Evolutionary conservation across 2,888 invertebrate species (phyloP), one percentile per base, ranked within the genome.

Genomic region (Hypercompe scribonia): DNA sequence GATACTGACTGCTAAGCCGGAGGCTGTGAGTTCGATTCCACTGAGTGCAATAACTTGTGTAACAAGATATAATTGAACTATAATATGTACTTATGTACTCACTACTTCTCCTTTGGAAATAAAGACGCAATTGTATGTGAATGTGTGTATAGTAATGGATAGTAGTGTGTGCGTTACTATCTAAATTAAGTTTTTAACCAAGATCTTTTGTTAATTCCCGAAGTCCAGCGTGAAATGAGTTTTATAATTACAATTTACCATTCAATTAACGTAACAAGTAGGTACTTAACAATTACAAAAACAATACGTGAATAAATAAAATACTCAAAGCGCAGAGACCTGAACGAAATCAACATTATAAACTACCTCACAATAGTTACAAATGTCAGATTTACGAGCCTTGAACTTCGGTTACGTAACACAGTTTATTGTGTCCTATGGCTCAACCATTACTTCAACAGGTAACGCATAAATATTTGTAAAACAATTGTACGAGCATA

Each of bases 391-490:
- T 82, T 82, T 74, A 74, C 82, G 82, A 80, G 70, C 82, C 82
- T 82, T 84, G 82, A 82, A 82, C 82, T 82, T 84, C 75, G 78
- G 81, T 82, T 84, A 74, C 75, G 65, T 33, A 75, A 67, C 65
- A 78, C 78, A 78, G 82, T 82, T 80, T 82, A 82, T 78, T 80
- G 84, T n/a, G 11, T 58, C 28, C 28, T 58, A 58, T 58, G n/a
- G 28, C 28, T 1, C 28, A 13, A 58, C 58, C 13, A 58, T 28
- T 28, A 28, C 11, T 13, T 13, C 54, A 3, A 28, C 28, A 54
- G 28, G 8, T 18, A 50, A 4, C 36, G 8, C 8, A 36, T 8
- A 36, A 7, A 7, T 36, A n/a, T n/a, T n/a, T n/a, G n/a, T n/a
- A n/a, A n/a, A n/a, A n/a, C n/a, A n/a, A n/a, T n/a, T n/a, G n/a